phyloP scores from a whole-genome alignment of 2,888 invertebrate species.

The Philaethria dido region DNA sequence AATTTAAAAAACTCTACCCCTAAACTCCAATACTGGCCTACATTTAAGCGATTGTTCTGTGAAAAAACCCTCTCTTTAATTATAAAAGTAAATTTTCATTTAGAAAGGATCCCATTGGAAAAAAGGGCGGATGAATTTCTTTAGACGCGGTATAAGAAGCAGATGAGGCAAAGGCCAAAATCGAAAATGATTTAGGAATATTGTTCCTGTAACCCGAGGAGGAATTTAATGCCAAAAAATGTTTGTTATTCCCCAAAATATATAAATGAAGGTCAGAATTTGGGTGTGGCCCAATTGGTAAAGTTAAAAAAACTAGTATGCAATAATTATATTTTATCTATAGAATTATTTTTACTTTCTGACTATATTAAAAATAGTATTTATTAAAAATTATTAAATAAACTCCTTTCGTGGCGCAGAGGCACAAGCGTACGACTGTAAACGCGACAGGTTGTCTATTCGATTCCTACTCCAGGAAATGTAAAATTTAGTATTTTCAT shows the following conservation, averaged over 20 bases:
- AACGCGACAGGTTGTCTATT: too few species aligned
- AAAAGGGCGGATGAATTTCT: constrained; percentile 13
- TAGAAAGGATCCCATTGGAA: not conserved
- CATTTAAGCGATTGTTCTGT: constrained; percentile 3
- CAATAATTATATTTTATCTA: too few species aligned
- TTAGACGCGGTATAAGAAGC: constrained; percentile 16
- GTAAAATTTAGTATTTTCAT: too few species aligned
- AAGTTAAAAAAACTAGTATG: too few species aligned
- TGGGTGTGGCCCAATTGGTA: not conserved
- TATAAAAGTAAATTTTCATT: constrained; percentile 26
- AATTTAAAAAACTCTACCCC: not conserved
- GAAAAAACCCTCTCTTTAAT: constrained; percentile 3
- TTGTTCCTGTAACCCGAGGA: constrained; percentile 12
- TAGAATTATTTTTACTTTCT: too few species aligned
- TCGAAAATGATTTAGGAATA: constrained; percentile 28
- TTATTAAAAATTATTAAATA: too few species aligned
- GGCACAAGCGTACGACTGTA: too few species aligned
- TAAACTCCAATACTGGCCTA: not conserved
- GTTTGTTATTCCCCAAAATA: constrained; percentile 12
- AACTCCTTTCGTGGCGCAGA: too few species aligned
- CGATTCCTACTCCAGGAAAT: too few species aligned
- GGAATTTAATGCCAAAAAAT: constrained; percentile 22
- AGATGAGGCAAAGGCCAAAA: constrained; percentile 16
- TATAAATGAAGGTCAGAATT: not conserved
- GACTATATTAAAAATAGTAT: too few species aligned